Evolutionary conservation across 2,113 vertebrate genomes (phyloP).

Genomic region (Meles meles): DNA sequence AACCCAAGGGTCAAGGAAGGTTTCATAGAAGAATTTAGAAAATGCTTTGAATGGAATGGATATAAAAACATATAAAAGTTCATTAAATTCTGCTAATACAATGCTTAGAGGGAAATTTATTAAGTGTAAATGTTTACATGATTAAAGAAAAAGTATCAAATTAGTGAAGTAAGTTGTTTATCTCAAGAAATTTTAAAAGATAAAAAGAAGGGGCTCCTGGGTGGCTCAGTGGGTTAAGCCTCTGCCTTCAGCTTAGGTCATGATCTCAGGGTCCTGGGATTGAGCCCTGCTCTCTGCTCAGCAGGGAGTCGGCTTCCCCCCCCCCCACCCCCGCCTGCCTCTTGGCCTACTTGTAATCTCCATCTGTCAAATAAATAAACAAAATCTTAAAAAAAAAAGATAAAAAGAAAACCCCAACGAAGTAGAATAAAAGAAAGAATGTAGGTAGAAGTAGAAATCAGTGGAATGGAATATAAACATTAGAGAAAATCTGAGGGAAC

Average conservation of each 20-base stretch:
- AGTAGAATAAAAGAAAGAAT: background rate
- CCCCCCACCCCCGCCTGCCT: too few species aligned
- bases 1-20: background rate
- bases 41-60: background rate
- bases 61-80: background rate
- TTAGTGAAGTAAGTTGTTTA: background rate
- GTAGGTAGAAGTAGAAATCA: background rate
- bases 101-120: background rate
- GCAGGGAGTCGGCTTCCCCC: too few species aligned
- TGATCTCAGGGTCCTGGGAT: too few species aligned
- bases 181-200: background rate
- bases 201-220: too few species aligned
- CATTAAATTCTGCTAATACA: background rate
- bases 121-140: background rate
- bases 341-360: too few species aligned
- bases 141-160: background rate
- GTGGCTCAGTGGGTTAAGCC: too few species aligned
- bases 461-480: background rate
- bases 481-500: background rate
- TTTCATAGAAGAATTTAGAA: background rate
- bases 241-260: too few species aligned
- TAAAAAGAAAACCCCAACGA: background rate
- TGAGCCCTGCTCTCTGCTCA: too few species aligned
- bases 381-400: too few species aligned
- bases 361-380: too few species aligned